phyloP scores from a whole-genome alignment of 2,113 vertebrate genomes.

The Mystacornis crossleyi region DNA sequence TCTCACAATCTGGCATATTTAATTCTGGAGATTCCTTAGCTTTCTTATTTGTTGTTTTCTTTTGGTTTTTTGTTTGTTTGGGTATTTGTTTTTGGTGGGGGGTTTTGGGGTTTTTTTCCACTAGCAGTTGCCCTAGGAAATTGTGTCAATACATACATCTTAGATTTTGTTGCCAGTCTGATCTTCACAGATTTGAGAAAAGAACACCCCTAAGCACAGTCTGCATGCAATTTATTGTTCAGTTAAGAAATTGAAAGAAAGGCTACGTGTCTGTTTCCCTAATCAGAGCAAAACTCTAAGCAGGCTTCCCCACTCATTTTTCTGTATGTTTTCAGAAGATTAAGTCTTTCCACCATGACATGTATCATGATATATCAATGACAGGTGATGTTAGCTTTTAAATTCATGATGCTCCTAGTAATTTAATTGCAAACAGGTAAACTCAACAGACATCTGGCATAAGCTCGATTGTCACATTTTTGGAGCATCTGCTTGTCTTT shows the following conservation, averaged over 20 bases:
- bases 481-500: not conserved
- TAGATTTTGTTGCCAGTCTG: not conserved
- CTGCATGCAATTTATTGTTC: not conserved
- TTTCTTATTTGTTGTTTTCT: not conserved
- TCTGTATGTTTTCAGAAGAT: not conserved
- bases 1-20: not conserved
- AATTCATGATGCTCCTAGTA: not conserved
- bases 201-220: not conserved
- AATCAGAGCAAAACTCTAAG: not conserved
- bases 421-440: not conserved
- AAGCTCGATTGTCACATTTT: not conserved
- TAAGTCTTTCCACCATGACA: not conserved
- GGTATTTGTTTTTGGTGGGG: not conserved
- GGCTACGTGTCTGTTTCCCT: not conserved
- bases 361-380: not conserved
- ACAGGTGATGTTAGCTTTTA: not conserved
- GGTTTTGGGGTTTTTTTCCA: not conserved
- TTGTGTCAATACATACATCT: not conserved
- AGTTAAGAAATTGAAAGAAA: not conserved
- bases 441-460: not conserved
- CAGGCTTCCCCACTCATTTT: not conserved
- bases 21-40: not conserved
- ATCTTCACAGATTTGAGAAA: not conserved
- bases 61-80: not conserved
- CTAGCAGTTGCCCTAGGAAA: not conserved